These are phyloP conservation scores for Calcarius lapponicus DNA, from an alignment of 2,797 vertebrate species.

Conservation along the genomic window DNA sequence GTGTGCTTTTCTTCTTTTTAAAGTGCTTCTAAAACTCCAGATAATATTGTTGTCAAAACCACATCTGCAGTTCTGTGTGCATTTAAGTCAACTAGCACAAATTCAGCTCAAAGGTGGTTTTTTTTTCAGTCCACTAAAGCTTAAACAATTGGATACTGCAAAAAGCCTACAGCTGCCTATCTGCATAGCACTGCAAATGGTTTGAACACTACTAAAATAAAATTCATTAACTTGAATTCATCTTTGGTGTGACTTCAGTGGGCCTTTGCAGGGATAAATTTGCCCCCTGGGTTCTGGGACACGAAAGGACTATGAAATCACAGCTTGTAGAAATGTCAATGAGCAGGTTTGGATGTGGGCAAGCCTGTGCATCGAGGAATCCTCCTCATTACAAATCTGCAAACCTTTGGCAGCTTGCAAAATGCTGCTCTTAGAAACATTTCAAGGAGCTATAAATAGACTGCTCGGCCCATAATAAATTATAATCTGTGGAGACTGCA, in stretches of 20 bases:
- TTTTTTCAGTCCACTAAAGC: neutral
- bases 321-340: neutral
- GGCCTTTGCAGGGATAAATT: neutral
- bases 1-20: neutral
- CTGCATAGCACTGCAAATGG: neutral
- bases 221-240: conserved; percentile 36
- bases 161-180: neutral
- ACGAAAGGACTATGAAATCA: neutral
- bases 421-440: conserved; percentile 1
- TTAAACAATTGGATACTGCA: neutral
- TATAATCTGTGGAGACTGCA: neutral
- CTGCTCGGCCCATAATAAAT: conserved; percentile 11
- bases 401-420: conserved; percentile 10
- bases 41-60: neutral
- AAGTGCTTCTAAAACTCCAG: neutral
- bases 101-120: neutral
- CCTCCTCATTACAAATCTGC: neutral
- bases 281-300: neutral
- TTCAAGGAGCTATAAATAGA: conserved; percentile 31
- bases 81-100: neutral
- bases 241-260: conserved; percentile 4
- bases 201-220: conserved; percentile 12
- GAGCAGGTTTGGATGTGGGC: neutral
- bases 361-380: neutral
- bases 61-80: neutral